Percentiles rank a stretch among this genome's conserved stretches.
phyloP scores from a whole-genome alignment of 2,113 vertebrate species.

The Eidolon helvum region DNA sequence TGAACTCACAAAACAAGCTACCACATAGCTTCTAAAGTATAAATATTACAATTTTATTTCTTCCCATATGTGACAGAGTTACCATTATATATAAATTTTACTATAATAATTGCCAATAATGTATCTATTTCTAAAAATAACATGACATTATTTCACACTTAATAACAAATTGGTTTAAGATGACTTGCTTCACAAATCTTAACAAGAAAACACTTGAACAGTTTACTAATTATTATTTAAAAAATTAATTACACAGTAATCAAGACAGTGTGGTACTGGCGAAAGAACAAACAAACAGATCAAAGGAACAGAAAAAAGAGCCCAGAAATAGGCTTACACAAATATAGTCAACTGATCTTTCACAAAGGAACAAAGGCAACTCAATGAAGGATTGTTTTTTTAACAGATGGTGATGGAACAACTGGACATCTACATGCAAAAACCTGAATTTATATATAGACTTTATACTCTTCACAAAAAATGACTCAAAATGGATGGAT shows the following conservation, averaged over 20 bases:
- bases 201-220: slow-evolving; percentile 23
- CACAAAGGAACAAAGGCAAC: slow-evolving; percentile 44
- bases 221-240: slow-evolving; percentile 44
- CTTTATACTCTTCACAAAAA: background rate
- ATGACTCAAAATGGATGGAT: background rate
- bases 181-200: background rate
- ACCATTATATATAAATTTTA: background rate
- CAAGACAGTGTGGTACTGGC: background rate
- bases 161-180: slow-evolving; percentile 10
- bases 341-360: background rate
- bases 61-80: background rate
- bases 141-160: slow-evolving; percentile 1
- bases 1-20: background rate
- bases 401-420: background rate
- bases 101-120: background rate
- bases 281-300: slow-evolving; percentile 39
- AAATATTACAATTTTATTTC: slow-evolving; percentile 17
- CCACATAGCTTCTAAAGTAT: background rate
- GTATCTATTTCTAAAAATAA: slow-evolving; percentile 3
- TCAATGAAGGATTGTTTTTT: background rate
- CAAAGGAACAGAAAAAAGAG: slow-evolving; percentile 5
- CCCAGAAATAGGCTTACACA: slow-evolving; percentile 12
- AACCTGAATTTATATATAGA: background rate
- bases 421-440: background rate
- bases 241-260: slow-evolving; percentile 34